Base-by-base conservation (phyloP, 2,888 invertebrate genomes). In the Corbicula japonica region DNA sequence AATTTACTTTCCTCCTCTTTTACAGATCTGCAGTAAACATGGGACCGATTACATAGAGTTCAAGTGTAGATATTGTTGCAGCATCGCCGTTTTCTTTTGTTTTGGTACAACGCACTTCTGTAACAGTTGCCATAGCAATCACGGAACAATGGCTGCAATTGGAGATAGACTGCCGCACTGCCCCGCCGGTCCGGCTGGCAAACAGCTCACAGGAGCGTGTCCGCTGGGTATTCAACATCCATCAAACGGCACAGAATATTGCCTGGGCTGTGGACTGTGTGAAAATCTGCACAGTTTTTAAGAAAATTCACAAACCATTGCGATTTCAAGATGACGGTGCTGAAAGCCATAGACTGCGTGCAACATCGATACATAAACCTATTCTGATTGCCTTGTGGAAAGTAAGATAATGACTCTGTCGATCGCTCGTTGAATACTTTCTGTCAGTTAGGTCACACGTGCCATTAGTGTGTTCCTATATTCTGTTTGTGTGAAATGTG, bases 81-180 rank as follows among this genome's bases (percentile, higher is more conserved):
- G 98, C 50, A 98, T 98, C 76, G 99, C 99, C 1, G 98, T 98
- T n/a, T 99, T 98, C 94, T 99, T 99, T 94, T 99, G 99, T 93
- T 98, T 99, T 94, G 99, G 99, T 63, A 98, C 98, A 0, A 98
- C 99, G 0, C 99, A 99, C 94, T 99, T 99, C 94, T 99, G 99
- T 94, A 98, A 98, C 93, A 96, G 97, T 1, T 99, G 99, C 91
- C 99, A 99, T 94, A 98, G 98, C 90, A 98, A 98, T 94, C 98
- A 99, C 93, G 98, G 98, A 93, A 95, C 97, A 28, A 96, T 99
- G 85, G 97, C 98, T 48, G 97, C 96, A 92, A 96, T 98, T 87
- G 96, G 98, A 0, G 96, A 96, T 90, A 95, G 96, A 89, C 93
- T 99, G 87, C 98, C 99, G 0, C 95, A 96, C 83, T 99, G 99